Base-by-base conservation (phyloP, 2,113 vertebrate genomes). In the Thomomys bottae region DNA sequence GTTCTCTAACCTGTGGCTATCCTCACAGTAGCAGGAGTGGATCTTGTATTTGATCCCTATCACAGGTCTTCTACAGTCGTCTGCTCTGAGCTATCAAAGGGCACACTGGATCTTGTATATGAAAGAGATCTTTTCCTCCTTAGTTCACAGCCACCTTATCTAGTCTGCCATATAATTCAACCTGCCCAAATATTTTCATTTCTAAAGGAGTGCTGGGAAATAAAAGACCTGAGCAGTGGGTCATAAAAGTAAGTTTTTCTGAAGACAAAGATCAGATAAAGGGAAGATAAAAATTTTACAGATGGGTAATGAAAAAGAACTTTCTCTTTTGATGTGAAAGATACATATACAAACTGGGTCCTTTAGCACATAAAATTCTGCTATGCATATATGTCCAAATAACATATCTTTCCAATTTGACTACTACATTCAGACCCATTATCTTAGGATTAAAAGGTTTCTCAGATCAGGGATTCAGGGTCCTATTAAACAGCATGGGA, bases 321-420 rank as follows among this genome's bases (percentile, higher is more conserved):
- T 28, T 11, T 68, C 34, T 77, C 61, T 68, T 91, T 45, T 34
- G 66, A 95, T 54, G 17, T 71, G 63, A 68, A 86, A 87, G 90
- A 87, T 3, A 1, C 4, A 40, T 15, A 26, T 23, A 30, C 11
- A 40, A 54, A 49, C 8, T 71, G 11, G 42, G n/a, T 38, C 86
- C 23, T 72, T 63, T 28, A 89, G 63, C 63, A 87, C 3, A 0
- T 32, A 26, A 75, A 71, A 9, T 5, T 57, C 61, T 28, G 30
- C n/a, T 68, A 54, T 10, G 10, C 6, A 28, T 28, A 45, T 30
- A 36, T 20, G 7, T 63, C 77, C 73, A 82, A 26, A 76, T 2
- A 93, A 38, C 30, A 70, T 3, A 30, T 66, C 32, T 18, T 82
- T 75, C 42, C 75, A 59, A 40, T 66, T 34, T 84, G 42, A 82